These are phyloP conservation scores for Hiodon tergisus DNA, from an alignment of 2,113 vertebrate genomes.

Conservation along the genomic window DNA sequence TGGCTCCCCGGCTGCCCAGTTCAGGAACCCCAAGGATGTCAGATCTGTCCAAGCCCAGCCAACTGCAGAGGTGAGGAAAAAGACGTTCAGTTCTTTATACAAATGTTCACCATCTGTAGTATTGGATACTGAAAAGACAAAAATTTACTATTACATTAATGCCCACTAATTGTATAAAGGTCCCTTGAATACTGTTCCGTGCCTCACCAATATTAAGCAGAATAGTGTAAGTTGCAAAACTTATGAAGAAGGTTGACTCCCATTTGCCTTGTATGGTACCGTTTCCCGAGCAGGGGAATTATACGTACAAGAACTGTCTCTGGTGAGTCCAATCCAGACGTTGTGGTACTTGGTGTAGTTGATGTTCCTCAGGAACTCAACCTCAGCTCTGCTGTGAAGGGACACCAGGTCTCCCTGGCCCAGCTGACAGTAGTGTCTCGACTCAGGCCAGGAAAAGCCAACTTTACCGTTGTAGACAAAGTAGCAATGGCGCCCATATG, in stretches of 20 bases:
- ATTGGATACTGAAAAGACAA: no score
- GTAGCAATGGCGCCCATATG: constrained; percentile 60
- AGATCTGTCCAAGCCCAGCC: constrained; percentile 66
- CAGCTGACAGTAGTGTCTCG: constrained; percentile 47
- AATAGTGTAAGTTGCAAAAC: no score
- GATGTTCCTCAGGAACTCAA: constrained; percentile 56
- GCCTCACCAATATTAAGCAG: no score
- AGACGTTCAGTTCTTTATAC: background rate
- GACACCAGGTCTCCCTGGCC: constrained; percentile 46
- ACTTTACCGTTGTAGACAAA: constrained; percentile 33
- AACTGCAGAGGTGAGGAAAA: constrained; percentile 34
- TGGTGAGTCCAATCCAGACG: constrained; percentile 65
- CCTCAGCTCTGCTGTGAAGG: constrained; percentile 60
- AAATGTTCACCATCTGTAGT: background rate
- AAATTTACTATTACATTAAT: no score
- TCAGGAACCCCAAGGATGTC: constrained; percentile 50
- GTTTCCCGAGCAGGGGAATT: background rate
- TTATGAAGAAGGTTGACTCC: background rate
- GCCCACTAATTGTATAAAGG: no score
- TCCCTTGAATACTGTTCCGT: no score
- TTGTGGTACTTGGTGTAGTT: constrained; percentile 55
- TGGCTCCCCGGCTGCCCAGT: constrained; percentile 65
- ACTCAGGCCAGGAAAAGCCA: constrained; percentile 59
- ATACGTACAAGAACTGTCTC: constrained; percentile 57
- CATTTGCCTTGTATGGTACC: background rate